Conservation (phyloP, 1,140 invertebrate genomes). For the Atta cephalotes region DNA sequence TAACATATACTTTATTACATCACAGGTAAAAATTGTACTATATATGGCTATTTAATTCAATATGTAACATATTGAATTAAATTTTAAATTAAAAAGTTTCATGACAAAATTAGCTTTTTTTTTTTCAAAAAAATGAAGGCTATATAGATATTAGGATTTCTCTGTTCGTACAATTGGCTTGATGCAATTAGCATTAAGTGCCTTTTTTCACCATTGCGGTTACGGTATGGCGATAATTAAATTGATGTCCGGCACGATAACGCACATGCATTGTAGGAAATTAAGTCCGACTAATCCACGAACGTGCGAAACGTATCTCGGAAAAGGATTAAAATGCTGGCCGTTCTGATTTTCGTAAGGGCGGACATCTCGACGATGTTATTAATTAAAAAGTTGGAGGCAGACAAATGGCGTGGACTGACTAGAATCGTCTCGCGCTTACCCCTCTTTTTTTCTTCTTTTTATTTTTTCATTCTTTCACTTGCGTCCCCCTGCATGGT, state of each 20-base stretch:
- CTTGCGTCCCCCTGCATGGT: constrained; percentile 26
- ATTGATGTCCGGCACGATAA: constrained; percentile 42
- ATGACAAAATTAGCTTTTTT: neutral
- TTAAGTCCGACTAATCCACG: constrained; percentile 57
- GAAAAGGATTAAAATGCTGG: constrained; percentile 55
- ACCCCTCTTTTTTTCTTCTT: constrained; percentile 17
- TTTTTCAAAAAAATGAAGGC: neutral
- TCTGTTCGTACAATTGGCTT: no score
- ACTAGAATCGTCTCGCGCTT: constrained; percentile 66
- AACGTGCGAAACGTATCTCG: constrained; percentile 49
- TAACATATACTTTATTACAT: neutral
- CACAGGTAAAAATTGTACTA: neutral
- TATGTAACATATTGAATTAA: neutral
- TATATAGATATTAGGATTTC: neutral
- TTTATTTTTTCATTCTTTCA: constrained; percentile 59
- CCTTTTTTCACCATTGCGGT: neutral
- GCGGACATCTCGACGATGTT: constrained; percentile 73
- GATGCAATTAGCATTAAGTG: constrained; percentile 37
- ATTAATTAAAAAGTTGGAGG: constrained; percentile 83
- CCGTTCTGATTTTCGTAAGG: constrained; percentile 44
- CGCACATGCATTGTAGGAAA: constrained; percentile 41
- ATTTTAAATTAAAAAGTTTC: neutral
- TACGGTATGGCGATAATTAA: constrained; percentile 51
- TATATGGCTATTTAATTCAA: neutral
- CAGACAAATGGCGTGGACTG: constrained; percentile 79